Evolutionary conservation across 2,888 invertebrate species (phyloP), one percentile per base, ranked within the genome.

Genomic region (Ommatoiulus sabulosus): DNA sequence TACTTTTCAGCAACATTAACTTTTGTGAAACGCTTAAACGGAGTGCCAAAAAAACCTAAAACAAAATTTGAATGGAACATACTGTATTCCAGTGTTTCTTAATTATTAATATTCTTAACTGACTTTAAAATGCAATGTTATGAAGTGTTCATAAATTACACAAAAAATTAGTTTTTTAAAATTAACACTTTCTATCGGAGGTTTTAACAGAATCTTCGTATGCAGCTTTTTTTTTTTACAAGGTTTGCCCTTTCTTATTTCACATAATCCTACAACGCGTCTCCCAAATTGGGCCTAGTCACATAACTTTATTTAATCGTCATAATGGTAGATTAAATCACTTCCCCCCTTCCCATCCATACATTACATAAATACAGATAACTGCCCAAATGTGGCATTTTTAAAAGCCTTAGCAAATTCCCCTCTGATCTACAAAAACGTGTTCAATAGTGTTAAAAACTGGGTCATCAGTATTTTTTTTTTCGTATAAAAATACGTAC

Each of bases 401-500:
- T 72, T 7, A 72, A 24, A 24, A 24, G 72, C 72, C 24, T 72
- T 72, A 72, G 24, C 72, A 72, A 72, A 24, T 72, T 8, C 17
- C 24, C 72, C 8, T 63, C 63, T 72, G 72, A 7, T 72, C 72
- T 72, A 72, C 20, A 72, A 72, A 48, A 72, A 72, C 2, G 72
- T 72, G 72, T 72, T 24, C 72, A 72, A n/a, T 72, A 72, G 72
- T 72, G 72, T 72, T 72, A 72, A 72, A 72, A 72, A n/a, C 24
- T n/a, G 72, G 72, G 24, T 72, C 20, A 10, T 63, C 63, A n/a
- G n/a, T n/a, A 24, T 6, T 72, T 72, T 72, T 72, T 72, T 72
- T 72, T 24, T 24, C 72, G 72, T 72, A 72, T 72, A 72, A 72
- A 72, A 72, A 72, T 72, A 72, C 72, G 72, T 72, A 72, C 72